Evolutionary conservation across 2,888 invertebrate genomes (phyloP).

Genomic region (Mantis religiosa): DNA sequence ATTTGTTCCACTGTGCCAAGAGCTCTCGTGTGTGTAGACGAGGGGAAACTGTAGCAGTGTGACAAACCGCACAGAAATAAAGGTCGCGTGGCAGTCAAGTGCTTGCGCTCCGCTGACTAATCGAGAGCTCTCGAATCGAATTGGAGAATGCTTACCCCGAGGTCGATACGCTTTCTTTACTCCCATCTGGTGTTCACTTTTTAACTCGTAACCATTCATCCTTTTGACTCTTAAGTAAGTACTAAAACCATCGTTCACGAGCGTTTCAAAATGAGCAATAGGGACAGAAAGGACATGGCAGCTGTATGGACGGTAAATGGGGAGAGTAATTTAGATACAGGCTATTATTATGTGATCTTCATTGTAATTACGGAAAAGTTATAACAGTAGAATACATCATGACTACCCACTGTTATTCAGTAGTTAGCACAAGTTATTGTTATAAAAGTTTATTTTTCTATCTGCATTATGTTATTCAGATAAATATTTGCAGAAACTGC

Average conservation of each 20-base stretch:
- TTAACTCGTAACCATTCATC: background rate
- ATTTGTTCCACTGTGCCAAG: background rate
- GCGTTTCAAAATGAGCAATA: background rate
- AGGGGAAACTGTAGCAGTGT: background rate
- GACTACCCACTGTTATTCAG: too few species aligned
- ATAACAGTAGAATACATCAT: background rate
- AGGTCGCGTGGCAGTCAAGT: background rate
- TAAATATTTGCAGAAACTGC: too few species aligned
- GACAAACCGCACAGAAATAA: background rate
- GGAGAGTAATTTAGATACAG: background rate
- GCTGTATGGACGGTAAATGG: background rate
- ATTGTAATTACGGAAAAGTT: background rate
- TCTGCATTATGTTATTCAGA: too few species aligned
- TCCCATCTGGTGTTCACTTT: background rate
- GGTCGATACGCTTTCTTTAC: background rate
- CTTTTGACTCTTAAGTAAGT: background rate
- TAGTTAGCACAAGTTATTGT: too few species aligned
- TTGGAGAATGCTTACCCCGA: background rate
- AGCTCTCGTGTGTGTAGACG: background rate
- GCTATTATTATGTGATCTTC: background rate
- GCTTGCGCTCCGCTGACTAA: background rate
- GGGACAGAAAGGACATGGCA: background rate
- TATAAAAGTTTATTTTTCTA: too few species aligned
- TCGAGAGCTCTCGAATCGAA: background rate
- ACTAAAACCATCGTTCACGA: background rate